Percentiles rank a stretch among this genome's conserved stretches.
Conservation (phyloP, 2,113 vertebrate genomes). For the Turdus rufiventris region DNA sequence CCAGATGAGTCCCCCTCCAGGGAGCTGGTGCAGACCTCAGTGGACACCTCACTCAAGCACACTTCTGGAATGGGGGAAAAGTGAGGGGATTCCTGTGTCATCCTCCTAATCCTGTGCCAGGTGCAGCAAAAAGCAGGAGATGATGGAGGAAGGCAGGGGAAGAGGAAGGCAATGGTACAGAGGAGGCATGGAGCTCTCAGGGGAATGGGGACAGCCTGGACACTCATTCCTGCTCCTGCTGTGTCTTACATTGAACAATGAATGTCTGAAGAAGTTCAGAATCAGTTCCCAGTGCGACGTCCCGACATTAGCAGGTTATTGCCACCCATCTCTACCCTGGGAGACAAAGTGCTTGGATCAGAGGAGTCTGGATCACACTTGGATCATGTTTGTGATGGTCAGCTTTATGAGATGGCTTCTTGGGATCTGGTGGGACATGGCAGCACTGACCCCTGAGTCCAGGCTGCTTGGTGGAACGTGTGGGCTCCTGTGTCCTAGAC, state of each 20-base stretch:
- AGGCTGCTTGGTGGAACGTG: accelerated
- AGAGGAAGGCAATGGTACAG: neutral
- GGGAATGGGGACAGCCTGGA: neutral
- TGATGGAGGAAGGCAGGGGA: neutral
- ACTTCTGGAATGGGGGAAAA: neutral
- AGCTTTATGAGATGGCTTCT: neutral
- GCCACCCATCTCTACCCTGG: neutral
- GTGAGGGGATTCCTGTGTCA: neutral
- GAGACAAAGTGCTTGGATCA: neutral
- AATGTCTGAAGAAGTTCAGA: neutral
- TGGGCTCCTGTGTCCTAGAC: neutral
- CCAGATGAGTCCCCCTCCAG: accelerated
- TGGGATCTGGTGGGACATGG: accelerated
- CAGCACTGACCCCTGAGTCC: neutral
- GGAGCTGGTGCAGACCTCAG: neutral
- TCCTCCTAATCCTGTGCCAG: neutral
- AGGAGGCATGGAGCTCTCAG: neutral
- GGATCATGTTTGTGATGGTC: neutral
- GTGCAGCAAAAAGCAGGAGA: neutral
- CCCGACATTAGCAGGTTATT: neutral
- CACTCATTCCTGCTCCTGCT: neutral
- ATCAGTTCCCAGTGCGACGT: neutral
- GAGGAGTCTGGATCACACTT: neutral
- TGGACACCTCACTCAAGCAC: neutral
- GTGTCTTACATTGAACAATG: neutral